Percentiles rank a stretch among this genome's conserved stretches.
Evolutionary conservation across 2,113 vertebrate species (phyloP).

Genomic region (Climacteris rufus): DNA sequence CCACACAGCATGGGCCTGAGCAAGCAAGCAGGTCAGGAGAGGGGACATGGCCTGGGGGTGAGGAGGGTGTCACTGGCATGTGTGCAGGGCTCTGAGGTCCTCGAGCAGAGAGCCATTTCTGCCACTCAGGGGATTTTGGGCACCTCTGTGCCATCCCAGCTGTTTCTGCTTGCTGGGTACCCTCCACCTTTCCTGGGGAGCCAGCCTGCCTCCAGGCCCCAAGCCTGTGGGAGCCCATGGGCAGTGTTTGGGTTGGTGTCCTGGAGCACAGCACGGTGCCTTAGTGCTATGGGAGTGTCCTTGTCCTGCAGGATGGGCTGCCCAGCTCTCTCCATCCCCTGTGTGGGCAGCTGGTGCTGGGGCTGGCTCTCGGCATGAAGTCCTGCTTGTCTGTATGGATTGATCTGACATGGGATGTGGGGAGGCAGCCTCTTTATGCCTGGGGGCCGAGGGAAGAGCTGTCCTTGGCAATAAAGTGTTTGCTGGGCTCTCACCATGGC

Average conservation of each 20-base stretch:
- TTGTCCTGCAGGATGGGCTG: neutral
- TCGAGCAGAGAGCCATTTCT: neutral
- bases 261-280: neutral
- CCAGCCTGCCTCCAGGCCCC: neutral
- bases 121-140: neutral
- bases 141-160: neutral
- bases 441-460: neutral
- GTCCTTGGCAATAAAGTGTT: constrained; percentile 18
- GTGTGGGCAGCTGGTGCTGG: neutral
- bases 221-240: neutral
- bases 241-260: neutral
- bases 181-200: neutral
- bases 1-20: accelerated
- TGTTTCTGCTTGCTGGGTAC: neutral
- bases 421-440: neutral
- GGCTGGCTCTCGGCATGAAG: neutral
- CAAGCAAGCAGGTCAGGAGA: neutral
- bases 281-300: accelerated
- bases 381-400: neutral
- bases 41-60: neutral
- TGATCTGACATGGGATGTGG: accelerated
- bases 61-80: neutral
- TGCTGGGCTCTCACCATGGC: neutral
- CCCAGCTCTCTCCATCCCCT: neutral
- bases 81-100: neutral